phyloP scores from a whole-genome alignment of 2,888 invertebrate species.

The Drosophila bunnanda region DNA sequence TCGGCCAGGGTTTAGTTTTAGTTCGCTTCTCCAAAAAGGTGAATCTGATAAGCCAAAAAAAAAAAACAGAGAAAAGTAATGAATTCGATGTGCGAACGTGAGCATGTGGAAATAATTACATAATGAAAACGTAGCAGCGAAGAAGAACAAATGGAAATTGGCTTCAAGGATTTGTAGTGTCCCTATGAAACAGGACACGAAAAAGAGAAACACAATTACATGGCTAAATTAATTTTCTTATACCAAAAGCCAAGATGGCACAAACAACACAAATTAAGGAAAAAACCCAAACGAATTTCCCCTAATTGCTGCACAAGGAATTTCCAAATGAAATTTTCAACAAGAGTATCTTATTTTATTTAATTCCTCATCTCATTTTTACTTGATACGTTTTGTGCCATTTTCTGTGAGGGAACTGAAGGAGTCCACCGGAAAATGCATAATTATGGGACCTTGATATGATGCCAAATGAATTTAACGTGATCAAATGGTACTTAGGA shows the following conservation, averaged over 20 bases:
- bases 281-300: slow-evolving; percentile 49
- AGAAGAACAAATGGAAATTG: slow-evolving; percentile 24
- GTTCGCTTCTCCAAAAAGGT: slow-evolving; percentile 17
- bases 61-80: slow-evolving; percentile 5
- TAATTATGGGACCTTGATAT: background rate
- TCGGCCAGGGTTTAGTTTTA: slow-evolving; percentile 36
- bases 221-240: slow-evolving; percentile 60
- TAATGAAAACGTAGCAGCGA: slow-evolving; percentile 17
- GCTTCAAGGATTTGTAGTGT: slow-evolving; percentile 11
- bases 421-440: background rate
- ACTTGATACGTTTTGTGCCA: slow-evolving; percentile 27
- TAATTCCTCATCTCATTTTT: slow-evolving; percentile 33
- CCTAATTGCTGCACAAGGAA: slow-evolving; percentile 75
- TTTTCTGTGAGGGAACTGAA: slow-evolving; percentile 14
- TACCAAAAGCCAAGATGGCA: slow-evolving; percentile 8
- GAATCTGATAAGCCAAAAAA: slow-evolving; percentile 19
- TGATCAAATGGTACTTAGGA: background rate
- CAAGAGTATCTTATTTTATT: slow-evolving; percentile 63
- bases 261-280: slow-evolving; percentile 29
- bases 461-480: background rate
- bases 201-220: slow-evolving; percentile 52
- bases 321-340: slow-evolving; percentile 75
- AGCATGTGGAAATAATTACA: slow-evolving; percentile 44
- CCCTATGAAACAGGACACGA: background rate
- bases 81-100: slow-evolving; percentile 27